Conservation (phyloP, 2,797 vertebrate genomes). For the Paedocypris micromegethes region DNA sequence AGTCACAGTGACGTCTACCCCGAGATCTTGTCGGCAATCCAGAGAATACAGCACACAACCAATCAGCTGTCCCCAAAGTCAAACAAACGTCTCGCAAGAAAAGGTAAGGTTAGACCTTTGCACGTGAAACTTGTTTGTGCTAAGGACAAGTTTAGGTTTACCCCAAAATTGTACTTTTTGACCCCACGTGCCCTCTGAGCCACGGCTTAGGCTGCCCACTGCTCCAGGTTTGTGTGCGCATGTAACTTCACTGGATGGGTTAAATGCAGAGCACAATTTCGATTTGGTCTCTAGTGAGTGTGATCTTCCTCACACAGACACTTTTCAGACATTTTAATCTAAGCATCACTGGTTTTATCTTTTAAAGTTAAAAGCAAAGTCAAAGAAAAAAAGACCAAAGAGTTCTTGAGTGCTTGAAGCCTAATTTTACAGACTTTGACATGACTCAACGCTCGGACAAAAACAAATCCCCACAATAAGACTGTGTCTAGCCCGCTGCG, state of each 20-base stretch:
- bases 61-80: slow-evolving; percentile 57
- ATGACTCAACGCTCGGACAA: slow-evolving; percentile 20
- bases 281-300: no score
- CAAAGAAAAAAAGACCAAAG: no score
- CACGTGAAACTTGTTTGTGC: background rate
- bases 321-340: no score
- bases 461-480: slow-evolving; percentile 11
- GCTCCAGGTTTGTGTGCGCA: no score
- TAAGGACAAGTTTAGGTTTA: background rate
- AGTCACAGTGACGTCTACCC: slow-evolving; percentile 71
- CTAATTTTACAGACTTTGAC: slow-evolving; percentile 25
- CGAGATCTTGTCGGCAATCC: slow-evolving; percentile 60
- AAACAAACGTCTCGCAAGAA: slow-evolving; percentile 58
- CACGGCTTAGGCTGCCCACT: no score
- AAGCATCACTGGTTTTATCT: no score
- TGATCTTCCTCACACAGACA: no score
- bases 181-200: no score
- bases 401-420: slow-evolving; percentile 8
- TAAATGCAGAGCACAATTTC: no score
- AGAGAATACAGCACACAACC: slow-evolving; percentile 53
- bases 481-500: slow-evolving; percentile 9
- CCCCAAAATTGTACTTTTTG: no score
- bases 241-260: no score
- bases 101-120: slow-evolving; percentile 53
- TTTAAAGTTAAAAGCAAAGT: no score